These are phyloP conservation scores for Turritopsis dohrnii DNA, from an alignment of 30 jellyfish, hydroid and myxozoan genomes.

Conservation along the genomic window DNA sequence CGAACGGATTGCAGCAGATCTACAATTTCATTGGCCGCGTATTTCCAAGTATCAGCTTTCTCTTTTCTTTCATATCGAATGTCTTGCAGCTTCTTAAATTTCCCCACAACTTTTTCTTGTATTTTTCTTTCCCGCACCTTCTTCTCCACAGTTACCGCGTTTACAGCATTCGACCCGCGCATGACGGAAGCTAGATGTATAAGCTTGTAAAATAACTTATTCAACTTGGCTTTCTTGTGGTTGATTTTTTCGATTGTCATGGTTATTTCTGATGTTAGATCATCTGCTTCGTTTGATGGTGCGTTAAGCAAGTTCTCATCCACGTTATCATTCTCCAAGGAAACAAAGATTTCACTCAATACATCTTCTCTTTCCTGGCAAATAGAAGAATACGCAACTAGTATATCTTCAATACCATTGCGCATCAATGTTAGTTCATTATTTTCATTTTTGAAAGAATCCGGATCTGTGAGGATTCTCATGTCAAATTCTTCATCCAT, in stretches of 20 bases:
- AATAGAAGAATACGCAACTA: neutral
- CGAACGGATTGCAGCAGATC: conserved; percentile 51
- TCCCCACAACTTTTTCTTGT: conserved; percentile 43
- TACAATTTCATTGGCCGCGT: conserved; percentile 56
- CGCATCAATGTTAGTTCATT: neutral
- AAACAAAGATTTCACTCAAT: neutral
- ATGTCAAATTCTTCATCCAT: neutral
- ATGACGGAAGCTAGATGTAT: neutral
- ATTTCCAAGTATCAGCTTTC: conserved; percentile 54
- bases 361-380: conserved; percentile 28
- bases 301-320: neutral
- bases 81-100: conserved; percentile 34
- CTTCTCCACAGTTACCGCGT: neutral
- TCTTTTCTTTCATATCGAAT: conserved; percentile 28
- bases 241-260: conserved; percentile 9
- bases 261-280: conserved; percentile 31
- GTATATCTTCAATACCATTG: conserved; percentile 4
- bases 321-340: neutral
- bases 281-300: conserved; percentile 13
- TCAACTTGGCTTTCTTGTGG: neutral
- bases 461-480: conserved; percentile 20
- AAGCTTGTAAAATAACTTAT: conserved; percentile 10
- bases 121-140: conserved; percentile 24
- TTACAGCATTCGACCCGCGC: neutral
- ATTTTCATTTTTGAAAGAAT: neutral